These are phyloP conservation scores for Zaprionus vittiger DNA, from an alignment of 1,140 invertebrate genomes.

Conservation along the genomic window DNA sequence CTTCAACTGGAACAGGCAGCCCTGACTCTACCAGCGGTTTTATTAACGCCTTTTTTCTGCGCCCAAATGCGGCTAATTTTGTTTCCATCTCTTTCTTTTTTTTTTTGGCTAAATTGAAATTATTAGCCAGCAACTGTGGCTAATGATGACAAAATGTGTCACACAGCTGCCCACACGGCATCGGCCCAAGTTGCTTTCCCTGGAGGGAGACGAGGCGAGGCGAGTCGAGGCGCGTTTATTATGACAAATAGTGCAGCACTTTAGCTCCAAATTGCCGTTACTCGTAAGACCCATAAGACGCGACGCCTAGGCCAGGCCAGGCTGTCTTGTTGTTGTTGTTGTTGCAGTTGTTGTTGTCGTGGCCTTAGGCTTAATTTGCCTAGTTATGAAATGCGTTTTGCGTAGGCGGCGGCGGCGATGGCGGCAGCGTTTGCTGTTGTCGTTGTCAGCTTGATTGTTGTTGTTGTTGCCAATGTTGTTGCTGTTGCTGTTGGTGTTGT, in stretches of 20 bases:
- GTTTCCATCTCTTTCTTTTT: neutral
- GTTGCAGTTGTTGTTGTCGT: constrained; percentile 43
- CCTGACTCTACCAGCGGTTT: constrained; percentile 38
- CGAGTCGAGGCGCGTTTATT: constrained; percentile 61
- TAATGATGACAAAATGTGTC: constrained; percentile 84
- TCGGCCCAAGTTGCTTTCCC: constrained; percentile 45
- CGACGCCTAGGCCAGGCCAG: constrained; percentile 44
- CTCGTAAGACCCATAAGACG: constrained; percentile 66
- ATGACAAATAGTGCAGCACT: constrained; percentile 82
- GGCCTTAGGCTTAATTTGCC: constrained; percentile 77
- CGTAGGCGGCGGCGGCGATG: constrained; percentile 32
- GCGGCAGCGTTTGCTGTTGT: constrained; percentile 13
- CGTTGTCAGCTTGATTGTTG: constrained; percentile 9
- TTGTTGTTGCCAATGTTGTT: constrained; percentile 15
- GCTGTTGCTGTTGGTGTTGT: neutral
- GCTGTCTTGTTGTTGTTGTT: constrained; percentile 55
- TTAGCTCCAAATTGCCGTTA: constrained; percentile 78
- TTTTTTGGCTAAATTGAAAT: constrained; percentile 78
- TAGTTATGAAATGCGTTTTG: constrained; percentile 59
- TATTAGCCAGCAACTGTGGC: constrained; percentile 81
- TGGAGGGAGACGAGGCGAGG: neutral
- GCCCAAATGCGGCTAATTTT: constrained; percentile 67
- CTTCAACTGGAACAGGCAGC: constrained; percentile 2
- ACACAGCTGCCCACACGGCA: constrained; percentile 70
- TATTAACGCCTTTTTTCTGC: constrained; percentile 71